Evolutionary conservation across 2,888 invertebrate species (phyloP), one percentile per base, ranked within the genome.

Genomic region (Hirtodrosophila confusa): DNA sequence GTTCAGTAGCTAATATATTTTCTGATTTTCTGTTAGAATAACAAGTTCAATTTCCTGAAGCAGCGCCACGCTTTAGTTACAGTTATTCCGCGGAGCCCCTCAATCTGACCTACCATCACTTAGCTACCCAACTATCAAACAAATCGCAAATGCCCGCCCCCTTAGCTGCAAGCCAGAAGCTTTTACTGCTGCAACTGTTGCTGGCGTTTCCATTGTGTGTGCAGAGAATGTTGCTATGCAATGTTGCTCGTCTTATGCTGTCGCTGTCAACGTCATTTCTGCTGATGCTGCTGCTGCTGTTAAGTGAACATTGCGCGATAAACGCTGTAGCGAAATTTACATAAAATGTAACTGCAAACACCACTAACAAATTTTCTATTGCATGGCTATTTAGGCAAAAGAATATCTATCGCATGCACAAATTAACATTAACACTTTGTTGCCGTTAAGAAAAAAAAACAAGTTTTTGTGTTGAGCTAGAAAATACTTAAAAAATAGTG

Each of bases 351-450:
- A 78, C 66, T 65, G 70, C 72, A 61, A 63, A 67, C 65, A 79
- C 58, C 83, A 66, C 54, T 60, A 75, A 75, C 65, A 84, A 84
- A 70, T 86, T 84, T 17, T 80, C 74, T 74, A 65, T 78, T 64
- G 79, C 72, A 62, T 57, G 77, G 53, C 72, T 63, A 69, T 74
- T 80, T 78, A 31, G 55, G 37, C 31, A 57, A 63, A 64, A 47
- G 71, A 79, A 86, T 61, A 72, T 64, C 51, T 61, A 72, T 64
- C 51, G 57, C 62, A 76, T 67, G 75, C 72, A 49, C 84, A 80
- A 86, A 86, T 86, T 70, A 85, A 69, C 87, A 85, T 83, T 86
- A 75, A 86, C 80, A 88, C 88, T 88, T 85, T 73, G 67, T 68
- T 69, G 74, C 56, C 74, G 60, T 58, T 74, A 56, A 78, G 17